phyloP scores from a whole-genome alignment of 2,797 vertebrate genomes.

The Melopsittacus undulatus region DNA sequence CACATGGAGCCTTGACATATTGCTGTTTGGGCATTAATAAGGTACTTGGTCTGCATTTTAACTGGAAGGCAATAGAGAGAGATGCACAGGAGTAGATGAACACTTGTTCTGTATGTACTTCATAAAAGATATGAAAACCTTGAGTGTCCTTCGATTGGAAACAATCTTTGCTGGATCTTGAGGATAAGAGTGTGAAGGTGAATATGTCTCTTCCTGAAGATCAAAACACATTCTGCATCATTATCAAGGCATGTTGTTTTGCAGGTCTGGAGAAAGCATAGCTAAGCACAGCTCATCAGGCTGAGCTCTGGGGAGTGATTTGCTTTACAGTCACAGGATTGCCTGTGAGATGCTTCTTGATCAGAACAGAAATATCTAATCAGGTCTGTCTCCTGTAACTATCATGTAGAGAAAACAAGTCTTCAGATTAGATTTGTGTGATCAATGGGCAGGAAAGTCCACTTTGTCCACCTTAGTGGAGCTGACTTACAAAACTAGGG shows the following conservation, averaged over 20 bases:
- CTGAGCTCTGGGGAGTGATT: background rate
- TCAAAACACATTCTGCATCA: rapidly evolving
- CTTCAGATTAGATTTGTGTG: conserved; percentile 46
- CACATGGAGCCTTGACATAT: background rate
- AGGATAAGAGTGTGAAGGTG: background rate
- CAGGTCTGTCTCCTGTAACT: conserved; percentile 9
- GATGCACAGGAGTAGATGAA: background rate
- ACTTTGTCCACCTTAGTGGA: conserved; percentile 5
- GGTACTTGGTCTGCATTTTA: background rate
- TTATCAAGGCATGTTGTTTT: rapidly evolving
- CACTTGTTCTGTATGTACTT: background rate
- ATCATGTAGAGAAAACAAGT: conserved; percentile 39
- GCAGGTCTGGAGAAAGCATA: background rate
- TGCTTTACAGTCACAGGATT: background rate
- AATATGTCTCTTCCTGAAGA: background rate
- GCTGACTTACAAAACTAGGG: background rate
- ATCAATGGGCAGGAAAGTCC: conserved; percentile 41
- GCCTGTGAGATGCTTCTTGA: background rate
- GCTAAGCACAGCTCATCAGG: background rate
- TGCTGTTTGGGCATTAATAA: background rate
- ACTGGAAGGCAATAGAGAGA: background rate
- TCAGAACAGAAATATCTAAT: conserved; percentile 52
- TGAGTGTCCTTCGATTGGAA: rapidly evolving
- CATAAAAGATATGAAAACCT: background rate
- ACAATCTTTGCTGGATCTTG: background rate